Evolutionary conservation across 1,140 invertebrate species (phyloP).

Genomic region (Bombus cullumanus): DNA sequence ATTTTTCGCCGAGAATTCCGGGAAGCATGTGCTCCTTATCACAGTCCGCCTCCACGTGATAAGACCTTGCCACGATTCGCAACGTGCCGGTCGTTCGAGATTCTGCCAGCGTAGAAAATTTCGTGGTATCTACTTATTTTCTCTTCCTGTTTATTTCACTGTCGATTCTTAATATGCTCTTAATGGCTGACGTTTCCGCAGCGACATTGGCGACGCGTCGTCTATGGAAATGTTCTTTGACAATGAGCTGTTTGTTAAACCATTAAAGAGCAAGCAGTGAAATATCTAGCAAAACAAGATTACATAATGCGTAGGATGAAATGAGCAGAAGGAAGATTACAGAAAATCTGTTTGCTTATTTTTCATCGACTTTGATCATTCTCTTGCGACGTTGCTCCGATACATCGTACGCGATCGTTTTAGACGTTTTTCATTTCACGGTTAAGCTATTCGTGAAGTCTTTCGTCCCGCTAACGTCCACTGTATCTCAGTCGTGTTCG

Average conservation of each 20-base stretch:
- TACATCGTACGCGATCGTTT: neutral
- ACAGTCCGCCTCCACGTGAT: constrained; percentile 53
- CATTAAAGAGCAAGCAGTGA: neutral
- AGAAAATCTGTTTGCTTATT: too few relatives aligned
- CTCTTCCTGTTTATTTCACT: neutral
- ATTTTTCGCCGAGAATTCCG: constrained; percentile 47
- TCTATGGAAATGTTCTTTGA: neutral
- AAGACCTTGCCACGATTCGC: constrained; percentile 30
- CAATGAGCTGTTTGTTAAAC: neutral
- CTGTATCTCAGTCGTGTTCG: neutral
- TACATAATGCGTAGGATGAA: neutral
- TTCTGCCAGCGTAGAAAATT: neutral
- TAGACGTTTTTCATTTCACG: neutral
- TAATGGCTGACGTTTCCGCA: too few relatives aligned
- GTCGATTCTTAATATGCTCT: neutral
- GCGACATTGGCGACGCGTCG: too few relatives aligned
- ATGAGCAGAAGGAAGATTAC: neutral
- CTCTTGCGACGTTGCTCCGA: neutral
- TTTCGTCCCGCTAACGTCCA: constrained; percentile 5
- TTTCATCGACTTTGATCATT: neutral
- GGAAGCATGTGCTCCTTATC: constrained; percentile 57
- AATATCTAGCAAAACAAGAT: neutral
- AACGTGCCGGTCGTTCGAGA: constrained; percentile 3
- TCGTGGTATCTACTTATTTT: neutral
- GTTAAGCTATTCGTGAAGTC: neutral